These are phyloP conservation scores for Danio choprae DNA, from an alignment of 2,797 vertebrate genomes.

Conservation along the genomic window DNA sequence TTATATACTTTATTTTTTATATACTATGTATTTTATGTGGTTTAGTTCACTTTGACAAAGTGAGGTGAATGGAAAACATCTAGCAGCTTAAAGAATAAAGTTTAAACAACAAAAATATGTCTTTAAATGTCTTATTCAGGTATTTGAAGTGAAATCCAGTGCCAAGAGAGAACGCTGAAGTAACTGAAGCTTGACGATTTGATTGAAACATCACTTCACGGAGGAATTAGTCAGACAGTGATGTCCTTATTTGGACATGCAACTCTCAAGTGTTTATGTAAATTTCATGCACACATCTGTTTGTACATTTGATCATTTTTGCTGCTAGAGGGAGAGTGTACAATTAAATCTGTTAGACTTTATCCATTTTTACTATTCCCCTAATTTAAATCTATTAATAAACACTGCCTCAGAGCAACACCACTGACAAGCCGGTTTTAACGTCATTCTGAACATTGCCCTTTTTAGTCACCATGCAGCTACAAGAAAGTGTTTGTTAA, in stretches of 20 bases:
- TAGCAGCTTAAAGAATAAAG: not conserved
- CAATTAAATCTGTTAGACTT: slow-evolving; percentile 50
- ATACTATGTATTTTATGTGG: not conserved
- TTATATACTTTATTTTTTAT: no score
- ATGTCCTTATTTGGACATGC: slow-evolving; percentile 36
- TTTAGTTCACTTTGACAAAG: not conserved
- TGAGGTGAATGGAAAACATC: not conserved
- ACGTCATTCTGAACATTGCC: slow-evolving; percentile 50
- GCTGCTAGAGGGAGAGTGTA: slow-evolving; percentile 34
- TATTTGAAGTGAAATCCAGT: not conserved
- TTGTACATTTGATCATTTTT: slow-evolving; percentile 33
- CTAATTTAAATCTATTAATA: slow-evolving; percentile 53
- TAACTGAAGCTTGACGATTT: slow-evolving; percentile 23
- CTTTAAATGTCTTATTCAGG: not conserved
- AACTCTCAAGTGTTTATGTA: slow-evolving; percentile 48
- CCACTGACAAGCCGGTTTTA: slow-evolving; percentile 40
- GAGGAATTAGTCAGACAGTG: slow-evolving; percentile 29
- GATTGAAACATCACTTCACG: slow-evolving; percentile 42
- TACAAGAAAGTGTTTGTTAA: slow-evolving; percentile 43
- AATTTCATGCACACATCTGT: slow-evolving; percentile 48
- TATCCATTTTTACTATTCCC: slow-evolving; percentile 43
- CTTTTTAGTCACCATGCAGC: slow-evolving; percentile 56
- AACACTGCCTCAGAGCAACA: slow-evolving; percentile 45
- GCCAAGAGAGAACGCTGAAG: slow-evolving; percentile 19
- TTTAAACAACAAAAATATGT: slow-evolving; percentile 1